Conservation (phyloP, 2,888 invertebrate species). For the Oxycera nigricornis region DNA sequence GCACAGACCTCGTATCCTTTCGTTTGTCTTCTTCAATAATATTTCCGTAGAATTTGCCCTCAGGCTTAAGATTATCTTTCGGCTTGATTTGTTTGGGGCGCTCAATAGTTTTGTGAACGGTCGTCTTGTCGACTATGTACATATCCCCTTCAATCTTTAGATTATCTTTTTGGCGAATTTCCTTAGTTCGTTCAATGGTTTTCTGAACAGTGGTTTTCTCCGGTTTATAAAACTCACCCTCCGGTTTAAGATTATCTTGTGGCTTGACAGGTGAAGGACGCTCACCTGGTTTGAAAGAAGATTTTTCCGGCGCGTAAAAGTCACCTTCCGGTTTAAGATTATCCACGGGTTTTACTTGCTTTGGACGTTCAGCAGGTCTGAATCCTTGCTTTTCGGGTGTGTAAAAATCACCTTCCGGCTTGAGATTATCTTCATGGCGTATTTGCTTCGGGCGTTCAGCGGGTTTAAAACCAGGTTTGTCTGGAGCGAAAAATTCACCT, state of each 20-base stretch:
- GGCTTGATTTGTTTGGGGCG: constrained; percentile 63
- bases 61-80: constrained; percentile 66
- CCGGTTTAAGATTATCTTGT: constrained; percentile 65
- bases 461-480: constrained; percentile 57
- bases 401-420: constrained; percentile 62
- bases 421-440: constrained; percentile 64
- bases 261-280: constrained; percentile 62
- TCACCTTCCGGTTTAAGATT: constrained; percentile 63
- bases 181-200: constrained; percentile 60
- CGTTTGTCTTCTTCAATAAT: constrained; percentile 64
- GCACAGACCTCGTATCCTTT: constrained; percentile 30
- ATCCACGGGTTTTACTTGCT: constrained; percentile 63
- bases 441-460: constrained; percentile 52
- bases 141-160: constrained; percentile 67
- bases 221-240: constrained; percentile 58
- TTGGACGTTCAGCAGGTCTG: constrained; percentile 63
- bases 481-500: constrained; percentile 63
- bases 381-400: constrained; percentile 56
- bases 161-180: constrained; percentile 66
- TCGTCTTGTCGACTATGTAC: constrained; percentile 61
- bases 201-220: constrained; percentile 42
- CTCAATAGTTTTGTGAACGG: constrained; percentile 63
- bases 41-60: constrained; percentile 64
- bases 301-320: constrained; percentile 59
- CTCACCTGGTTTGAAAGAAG: constrained; percentile 56